Evolutionary conservation across 2,797 vertebrate species (phyloP).

Genomic region (Nothura maculosa): DNA sequence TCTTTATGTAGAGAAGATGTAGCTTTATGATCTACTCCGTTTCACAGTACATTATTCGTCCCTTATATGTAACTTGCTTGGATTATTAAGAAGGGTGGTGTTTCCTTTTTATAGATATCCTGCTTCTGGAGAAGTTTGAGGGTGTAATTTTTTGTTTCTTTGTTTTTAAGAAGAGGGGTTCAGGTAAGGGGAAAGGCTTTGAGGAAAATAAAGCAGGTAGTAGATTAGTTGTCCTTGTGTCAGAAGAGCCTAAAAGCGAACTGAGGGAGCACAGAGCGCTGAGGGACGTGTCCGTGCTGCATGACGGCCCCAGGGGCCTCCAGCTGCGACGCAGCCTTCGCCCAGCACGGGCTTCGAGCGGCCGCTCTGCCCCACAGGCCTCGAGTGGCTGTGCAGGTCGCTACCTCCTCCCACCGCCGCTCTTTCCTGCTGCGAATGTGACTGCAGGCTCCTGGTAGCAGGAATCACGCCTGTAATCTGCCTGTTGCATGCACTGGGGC

Average conservation of each 20-base stretch:
- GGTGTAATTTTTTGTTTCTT: not conserved
- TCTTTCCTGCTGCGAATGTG: not conserved
- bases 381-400: fast-evolving
- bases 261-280: not conserved
- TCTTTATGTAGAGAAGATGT: slow-evolving; percentile 38
- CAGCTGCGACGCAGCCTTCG: too few species aligned
- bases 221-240: fast-evolving
- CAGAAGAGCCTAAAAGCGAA: not conserved
- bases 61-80: slow-evolving; percentile 32
- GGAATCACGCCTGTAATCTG: fast-evolving
- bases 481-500: not conserved
- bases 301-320: too few species aligned
- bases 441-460: not conserved
- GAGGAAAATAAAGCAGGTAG: not conserved
- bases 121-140: slow-evolving; percentile 11
- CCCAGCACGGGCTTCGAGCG: fast-evolving
- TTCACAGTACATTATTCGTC: slow-evolving; percentile 41
- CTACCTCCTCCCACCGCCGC: not conserved
- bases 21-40: slow-evolving; percentile 19
- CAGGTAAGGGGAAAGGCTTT: not conserved
- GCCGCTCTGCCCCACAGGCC: not conserved
- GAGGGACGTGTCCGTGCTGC: fast-evolving
- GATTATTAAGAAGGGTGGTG: slow-evolving; percentile 34
- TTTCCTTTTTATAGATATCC: slow-evolving; percentile 26
- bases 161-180: not conserved